A percentile compares a stretch with the other conserved stretches of the same genome.
Conservation (phyloP, 2,797 vertebrate genomes). For the Halcyon badia region DNA sequence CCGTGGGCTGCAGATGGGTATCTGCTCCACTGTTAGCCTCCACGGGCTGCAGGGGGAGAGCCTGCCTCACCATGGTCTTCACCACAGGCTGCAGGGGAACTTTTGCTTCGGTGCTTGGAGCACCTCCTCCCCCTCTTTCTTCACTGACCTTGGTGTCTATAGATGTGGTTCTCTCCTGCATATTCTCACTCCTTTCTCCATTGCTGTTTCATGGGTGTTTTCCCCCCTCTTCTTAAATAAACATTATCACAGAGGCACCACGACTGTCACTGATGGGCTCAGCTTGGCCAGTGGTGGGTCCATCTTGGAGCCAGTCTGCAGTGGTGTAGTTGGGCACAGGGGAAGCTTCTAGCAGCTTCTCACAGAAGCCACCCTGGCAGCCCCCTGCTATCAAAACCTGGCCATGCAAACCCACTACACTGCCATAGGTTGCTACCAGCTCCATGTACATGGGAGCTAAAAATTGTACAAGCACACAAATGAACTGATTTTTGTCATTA, state of each 20-base stretch:
- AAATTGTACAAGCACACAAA: background rate
- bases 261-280: background rate
- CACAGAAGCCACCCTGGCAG: background rate
- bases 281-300: background rate
- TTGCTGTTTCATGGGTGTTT: background rate
- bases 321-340: background rate
- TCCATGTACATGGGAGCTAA: background rate
- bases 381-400: fast-evolving
- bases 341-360: background rate
- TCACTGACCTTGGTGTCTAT: background rate
- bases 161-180: background rate
- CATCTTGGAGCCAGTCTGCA: background rate
- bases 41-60: no score
- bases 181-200: background rate
- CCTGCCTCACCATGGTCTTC: background rate
- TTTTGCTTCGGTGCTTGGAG: fast-evolving
- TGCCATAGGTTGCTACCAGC: background rate
- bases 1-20: background rate
- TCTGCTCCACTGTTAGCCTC: no score
- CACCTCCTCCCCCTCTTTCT: background rate
- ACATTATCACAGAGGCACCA: fast-evolving
- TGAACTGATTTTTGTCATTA: background rate
- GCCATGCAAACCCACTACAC: fast-evolving
- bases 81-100: background rate
- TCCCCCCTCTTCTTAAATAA: background rate